Evolutionary conservation across 2,113 vertebrate species (phyloP).

Genomic region (Dascyllus trimaculatus): DNA sequence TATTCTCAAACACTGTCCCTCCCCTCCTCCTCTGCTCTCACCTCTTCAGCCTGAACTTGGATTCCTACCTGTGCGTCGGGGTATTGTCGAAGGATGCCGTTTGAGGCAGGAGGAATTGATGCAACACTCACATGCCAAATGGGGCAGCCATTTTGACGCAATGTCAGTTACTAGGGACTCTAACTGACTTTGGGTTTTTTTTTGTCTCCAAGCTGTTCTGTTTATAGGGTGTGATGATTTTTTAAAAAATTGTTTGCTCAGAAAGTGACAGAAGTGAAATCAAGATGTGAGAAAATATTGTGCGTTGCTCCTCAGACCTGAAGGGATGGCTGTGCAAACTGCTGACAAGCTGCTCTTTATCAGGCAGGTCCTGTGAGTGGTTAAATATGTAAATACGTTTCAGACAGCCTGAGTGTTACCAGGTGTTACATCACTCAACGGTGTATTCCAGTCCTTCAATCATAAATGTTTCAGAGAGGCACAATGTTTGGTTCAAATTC

Average conservation of each 20-base stretch:
- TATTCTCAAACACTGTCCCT: slow-evolving; percentile 39
- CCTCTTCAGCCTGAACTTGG: slow-evolving; percentile 28
- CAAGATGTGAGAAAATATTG: not conserved
- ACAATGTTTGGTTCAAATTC: slow-evolving; percentile 10
- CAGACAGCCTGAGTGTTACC: slow-evolving; percentile 10
- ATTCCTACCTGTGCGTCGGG: slow-evolving; percentile 21
- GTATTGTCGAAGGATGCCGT: slow-evolving; percentile 16
- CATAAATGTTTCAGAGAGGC: slow-evolving; percentile 15
- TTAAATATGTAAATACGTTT: slow-evolving; percentile 25
- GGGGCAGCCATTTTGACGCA: not conserved
- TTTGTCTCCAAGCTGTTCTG: not conserved
- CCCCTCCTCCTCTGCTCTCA: slow-evolving; percentile 21
- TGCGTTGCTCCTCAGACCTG: slow-evolving; percentile 6
- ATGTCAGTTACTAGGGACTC: not conserved
- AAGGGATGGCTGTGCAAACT: not conserved
- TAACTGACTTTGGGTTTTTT: slow-evolving; percentile 1
- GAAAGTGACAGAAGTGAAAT: not conserved
- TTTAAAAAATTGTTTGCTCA: not conserved
- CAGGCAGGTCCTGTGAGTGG: slow-evolving; percentile 7
- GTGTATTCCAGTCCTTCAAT: not conserved
- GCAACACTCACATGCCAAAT: slow-evolving; percentile 10
- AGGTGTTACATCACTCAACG: slow-evolving; percentile 26
- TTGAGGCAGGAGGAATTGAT: slow-evolving; percentile 25
- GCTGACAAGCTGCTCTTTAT: slow-evolving; percentile 14
- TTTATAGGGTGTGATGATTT: not conserved